Conservation (phyloP, 1,140 invertebrate genomes). For the Hycleus phaleratus region DNA sequence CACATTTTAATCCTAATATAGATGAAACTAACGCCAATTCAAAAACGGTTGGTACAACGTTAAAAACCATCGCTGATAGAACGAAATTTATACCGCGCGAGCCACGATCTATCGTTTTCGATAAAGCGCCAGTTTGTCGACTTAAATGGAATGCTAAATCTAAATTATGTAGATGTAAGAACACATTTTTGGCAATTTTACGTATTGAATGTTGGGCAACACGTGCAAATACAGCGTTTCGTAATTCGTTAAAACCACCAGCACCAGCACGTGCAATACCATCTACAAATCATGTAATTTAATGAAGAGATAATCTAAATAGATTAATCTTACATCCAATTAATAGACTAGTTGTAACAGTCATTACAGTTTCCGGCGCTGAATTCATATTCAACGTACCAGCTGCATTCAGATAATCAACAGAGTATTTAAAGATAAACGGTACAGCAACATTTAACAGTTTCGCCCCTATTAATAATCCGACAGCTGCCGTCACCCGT, state of each 20-base stretch:
- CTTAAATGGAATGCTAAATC: conserved; percentile 93
- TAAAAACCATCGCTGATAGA: conserved; percentile 93
- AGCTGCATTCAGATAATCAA: conserved; percentile 76
- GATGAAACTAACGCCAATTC: conserved; percentile 86
- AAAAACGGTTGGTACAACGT: conserved; percentile 92
- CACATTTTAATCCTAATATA: conserved; percentile 77
- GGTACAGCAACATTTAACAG: conserved; percentile 88
- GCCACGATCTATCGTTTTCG: conserved; percentile 76
- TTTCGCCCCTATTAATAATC: conserved; percentile 73
- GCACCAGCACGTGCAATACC: conserved; percentile 84
- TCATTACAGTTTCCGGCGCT: conserved; percentile 62
- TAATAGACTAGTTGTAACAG: conserved; percentile 70
- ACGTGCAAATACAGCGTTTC: conserved; percentile 96
- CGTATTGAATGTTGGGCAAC: conserved; percentile 97
- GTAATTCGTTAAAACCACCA: conserved; percentile 88
- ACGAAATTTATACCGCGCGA: conserved; percentile 97
- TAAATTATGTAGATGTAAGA: conserved; percentile 92
- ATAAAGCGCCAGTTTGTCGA: conserved; percentile 72
- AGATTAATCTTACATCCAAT: conserved; percentile 74
- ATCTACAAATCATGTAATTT: conserved; percentile 55
- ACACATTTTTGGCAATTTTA: conserved; percentile 90
- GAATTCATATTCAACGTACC: conserved; percentile 56
- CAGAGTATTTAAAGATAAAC: conserved; percentile 92
- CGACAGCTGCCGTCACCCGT: conserved; percentile 78
- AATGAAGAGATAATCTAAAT: conserved; percentile 6